Percentiles rank a stretch among this genome's conserved stretches.
phyloP scores from a whole-genome alignment of 2,888 invertebrate genomes.

The Anoplius nigerrimus region DNA sequence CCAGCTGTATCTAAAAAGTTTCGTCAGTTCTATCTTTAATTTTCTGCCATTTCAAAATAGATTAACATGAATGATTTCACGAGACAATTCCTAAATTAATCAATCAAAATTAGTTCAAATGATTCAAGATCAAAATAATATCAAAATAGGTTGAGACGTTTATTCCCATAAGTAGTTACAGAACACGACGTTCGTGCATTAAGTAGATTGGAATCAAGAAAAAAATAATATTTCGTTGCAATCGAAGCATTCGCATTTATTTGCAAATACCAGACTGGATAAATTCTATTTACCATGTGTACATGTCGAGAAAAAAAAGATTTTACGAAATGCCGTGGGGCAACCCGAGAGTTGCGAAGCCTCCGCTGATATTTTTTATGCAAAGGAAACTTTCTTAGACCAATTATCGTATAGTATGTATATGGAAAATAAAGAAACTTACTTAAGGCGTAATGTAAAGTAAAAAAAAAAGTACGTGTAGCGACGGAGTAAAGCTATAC shows the following conservation, averaged over 20 bases:
- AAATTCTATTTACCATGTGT: not conserved
- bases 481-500: slow-evolving; percentile 50
- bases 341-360: slow-evolving; percentile 17
- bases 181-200: no score
- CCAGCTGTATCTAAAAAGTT: not conserved
- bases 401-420: slow-evolving; percentile 45
- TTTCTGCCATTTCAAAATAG: not conserved
- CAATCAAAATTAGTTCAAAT: not conserved
- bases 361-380: slow-evolving; percentile 47
- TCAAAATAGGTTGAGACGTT: not conserved
- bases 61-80: not conserved
- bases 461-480: slow-evolving; percentile 41
- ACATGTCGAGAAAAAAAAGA: not conserved
- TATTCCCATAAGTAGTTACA: not conserved
- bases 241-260: no score
- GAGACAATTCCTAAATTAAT: not conserved
- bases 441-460: slow-evolving; percentile 34
- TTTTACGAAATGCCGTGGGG: no score
- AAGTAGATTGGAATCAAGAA: no score
- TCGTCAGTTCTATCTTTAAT: not conserved
- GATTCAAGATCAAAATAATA: not conserved
- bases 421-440: slow-evolving; percentile 30
- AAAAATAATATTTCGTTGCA: no score
- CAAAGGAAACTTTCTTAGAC: slow-evolving; percentile 53
- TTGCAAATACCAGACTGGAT: no score